These are phyloP conservation scores for Aramus guarauna DNA, from an alignment of 2,113 vertebrate species.

Conservation along the genomic window DNA sequence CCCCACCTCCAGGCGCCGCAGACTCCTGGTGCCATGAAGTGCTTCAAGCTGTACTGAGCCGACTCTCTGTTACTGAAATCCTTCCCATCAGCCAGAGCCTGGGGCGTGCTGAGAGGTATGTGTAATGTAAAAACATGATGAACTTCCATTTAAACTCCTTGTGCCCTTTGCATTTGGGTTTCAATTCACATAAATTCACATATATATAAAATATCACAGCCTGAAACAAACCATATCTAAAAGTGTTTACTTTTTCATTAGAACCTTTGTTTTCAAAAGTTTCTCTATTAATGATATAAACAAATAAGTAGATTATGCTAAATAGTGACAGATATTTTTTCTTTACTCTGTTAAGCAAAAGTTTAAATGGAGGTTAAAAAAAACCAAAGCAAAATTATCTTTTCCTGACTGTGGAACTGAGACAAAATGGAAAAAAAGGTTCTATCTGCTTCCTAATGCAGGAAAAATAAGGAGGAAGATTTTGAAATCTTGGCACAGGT, in stretches of 20 bases:
- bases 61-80: not conserved
- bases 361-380: not conserved
- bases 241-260: not conserved
- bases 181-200: not conserved
- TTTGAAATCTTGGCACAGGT: not conserved
- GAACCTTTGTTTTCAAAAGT: not conserved
- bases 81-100: not conserved
- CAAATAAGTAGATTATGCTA: not conserved
- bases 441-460: not conserved
- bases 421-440: not conserved
- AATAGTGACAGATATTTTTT: not conserved
- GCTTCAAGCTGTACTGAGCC: not conserved
- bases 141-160: not conserved
- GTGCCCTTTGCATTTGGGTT: not conserved
- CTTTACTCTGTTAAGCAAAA: not conserved
- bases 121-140: not conserved
- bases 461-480: not conserved
- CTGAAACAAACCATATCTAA: not conserved
- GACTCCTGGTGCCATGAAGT: not conserved
- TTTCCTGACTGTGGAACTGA: not conserved
- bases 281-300: not conserved
- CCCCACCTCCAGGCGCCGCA: not conserved
- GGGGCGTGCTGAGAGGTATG: not conserved
- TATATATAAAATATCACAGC: not conserved
- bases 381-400: not conserved